Percentiles rank a stretch among this genome's conserved stretches.
Evolutionary conservation across 2,888 invertebrate species (phyloP).

Genomic region (Xanthia icteritia): DNA sequence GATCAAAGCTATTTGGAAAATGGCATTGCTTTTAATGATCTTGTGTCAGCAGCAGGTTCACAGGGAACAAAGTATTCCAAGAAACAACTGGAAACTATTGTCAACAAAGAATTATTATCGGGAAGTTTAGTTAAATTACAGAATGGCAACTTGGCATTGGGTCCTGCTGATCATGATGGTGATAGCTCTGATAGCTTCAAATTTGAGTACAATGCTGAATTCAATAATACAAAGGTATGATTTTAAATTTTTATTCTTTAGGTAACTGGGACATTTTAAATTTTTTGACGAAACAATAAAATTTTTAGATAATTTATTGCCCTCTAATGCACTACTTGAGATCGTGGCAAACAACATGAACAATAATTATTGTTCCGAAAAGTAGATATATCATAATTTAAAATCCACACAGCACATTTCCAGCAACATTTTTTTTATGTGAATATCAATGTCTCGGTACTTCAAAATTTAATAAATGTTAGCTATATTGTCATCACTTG

Average conservation of each 20-base stretch:
- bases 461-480: not conserved
- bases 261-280: not conserved
- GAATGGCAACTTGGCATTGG: conserved; percentile 93
- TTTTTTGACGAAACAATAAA: not conserved
- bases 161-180: conserved; percentile 91
- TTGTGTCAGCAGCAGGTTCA: conserved; percentile 91
- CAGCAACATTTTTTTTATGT: not conserved
- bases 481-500: not conserved
- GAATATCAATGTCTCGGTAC: not conserved
- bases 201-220: conserved; percentile 85
- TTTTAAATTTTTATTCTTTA: not conserved
- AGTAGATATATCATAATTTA: not conserved
- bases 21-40: conserved; percentile 93
- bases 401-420: not conserved
- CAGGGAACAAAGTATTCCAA: conserved; percentile 92
- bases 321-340: conserved; percentile 1
- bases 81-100: conserved; percentile 91
- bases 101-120: conserved; percentile 93
- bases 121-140: conserved; percentile 92
- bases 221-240: conserved; percentile 84
- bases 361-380: not conserved
- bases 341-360: not conserved
- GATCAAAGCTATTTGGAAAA: conserved; percentile 93
- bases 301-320: not conserved
- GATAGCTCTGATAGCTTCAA: conserved; percentile 89